Percentiles rank a stretch among this genome's conserved stretches.
phyloP scores from a whole-genome alignment of 2,113 vertebrate genomes.

The Phalacrocorax carbo region DNA sequence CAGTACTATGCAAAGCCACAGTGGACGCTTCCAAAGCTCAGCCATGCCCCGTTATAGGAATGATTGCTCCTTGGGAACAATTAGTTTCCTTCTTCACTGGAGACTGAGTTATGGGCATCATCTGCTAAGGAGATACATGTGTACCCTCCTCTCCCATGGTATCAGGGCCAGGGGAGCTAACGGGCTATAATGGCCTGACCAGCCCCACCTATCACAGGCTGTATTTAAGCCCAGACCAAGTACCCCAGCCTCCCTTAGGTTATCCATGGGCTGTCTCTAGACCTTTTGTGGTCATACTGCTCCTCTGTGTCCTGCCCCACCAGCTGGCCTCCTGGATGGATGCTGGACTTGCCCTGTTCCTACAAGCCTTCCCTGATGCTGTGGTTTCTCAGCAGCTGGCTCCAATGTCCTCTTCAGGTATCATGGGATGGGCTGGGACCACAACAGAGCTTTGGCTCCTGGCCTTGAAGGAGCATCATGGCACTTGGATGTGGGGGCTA shows the following conservation, averaged over 20 bases:
- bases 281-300: rapidly evolving
- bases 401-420: neutral
- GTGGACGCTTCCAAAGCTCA: neutral
- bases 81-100: no score
- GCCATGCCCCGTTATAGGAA: rapidly evolving
- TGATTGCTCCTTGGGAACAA: rapidly evolving
- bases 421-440: rapidly evolving
- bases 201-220: neutral
- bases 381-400: neutral
- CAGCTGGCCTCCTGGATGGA: rapidly evolving
- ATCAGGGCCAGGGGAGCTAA: neutral
- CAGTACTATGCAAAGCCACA: neutral
- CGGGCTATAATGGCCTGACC: rapidly evolving
- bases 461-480: neutral
- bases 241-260: rapidly evolving
- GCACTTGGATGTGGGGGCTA: rapidly evolving
- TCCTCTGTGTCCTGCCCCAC: neutral
- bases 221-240: neutral
- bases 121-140: rapidly evolving
- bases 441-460: neutral
- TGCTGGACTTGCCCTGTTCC: neutral
- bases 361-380: no score
- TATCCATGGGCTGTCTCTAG: rapidly evolving
- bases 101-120: neutral
- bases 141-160: rapidly evolving